phyloP scores from a whole-genome alignment of 2,797 vertebrate species.

The Oreochromis grahami region DNA sequence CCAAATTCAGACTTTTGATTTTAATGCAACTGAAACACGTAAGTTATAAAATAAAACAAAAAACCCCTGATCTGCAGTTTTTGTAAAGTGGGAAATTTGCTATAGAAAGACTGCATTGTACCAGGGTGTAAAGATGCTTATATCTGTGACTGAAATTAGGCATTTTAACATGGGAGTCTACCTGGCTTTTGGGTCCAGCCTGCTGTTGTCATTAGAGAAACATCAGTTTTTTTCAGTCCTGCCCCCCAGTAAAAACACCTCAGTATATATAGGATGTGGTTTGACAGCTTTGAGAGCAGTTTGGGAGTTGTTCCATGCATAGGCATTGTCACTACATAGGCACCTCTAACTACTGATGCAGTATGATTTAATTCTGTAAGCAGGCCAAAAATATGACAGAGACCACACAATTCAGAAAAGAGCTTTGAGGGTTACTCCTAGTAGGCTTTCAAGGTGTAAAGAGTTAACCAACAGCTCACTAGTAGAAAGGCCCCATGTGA shows the following conservation, averaged over 20 bases:
- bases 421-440: not conserved
- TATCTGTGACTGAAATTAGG: not conserved
- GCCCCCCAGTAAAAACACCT: not conserved
- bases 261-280: fast-evolving
- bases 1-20: not conserved
- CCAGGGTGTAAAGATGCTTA: not conserved
- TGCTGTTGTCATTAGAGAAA: not conserved
- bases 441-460: not conserved
- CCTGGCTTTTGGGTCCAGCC: not conserved
- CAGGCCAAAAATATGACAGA: not conserved
- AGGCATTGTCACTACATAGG: not conserved
- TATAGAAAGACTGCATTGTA: not conserved
- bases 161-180: not conserved
- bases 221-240: fast-evolving
- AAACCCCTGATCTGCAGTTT: not conserved
- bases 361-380: not conserved
- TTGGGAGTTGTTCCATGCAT: not conserved
- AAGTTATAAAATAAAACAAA: not conserved
- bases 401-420: not conserved
- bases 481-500: not conserved
- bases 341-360: not conserved
- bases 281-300: not conserved
- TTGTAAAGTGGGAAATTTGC: not conserved
- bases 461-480: not conserved
- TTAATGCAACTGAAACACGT: fast-evolving